Evolutionary conservation across 1,140 invertebrate genomes (phyloP), one percentile per base, ranked within the genome.

Genomic region (Drosophila kohkoa): DNA sequence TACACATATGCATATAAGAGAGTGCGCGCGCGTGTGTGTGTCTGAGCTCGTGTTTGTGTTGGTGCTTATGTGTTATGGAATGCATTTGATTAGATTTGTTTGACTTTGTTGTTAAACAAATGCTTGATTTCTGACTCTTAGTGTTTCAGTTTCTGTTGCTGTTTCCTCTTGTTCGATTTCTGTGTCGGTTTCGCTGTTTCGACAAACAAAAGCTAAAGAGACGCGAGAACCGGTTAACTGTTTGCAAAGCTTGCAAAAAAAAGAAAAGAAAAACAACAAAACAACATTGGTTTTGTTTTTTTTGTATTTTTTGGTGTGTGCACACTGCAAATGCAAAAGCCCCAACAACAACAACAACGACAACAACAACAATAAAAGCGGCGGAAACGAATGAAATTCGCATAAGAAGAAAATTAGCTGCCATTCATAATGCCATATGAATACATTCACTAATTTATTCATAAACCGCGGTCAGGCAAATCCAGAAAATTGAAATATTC

Each of bases 1-100:
- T 25, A 25, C 35, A 10, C 30, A 32, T 25, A n/a, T 41, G 13
- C 32, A 15, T 62, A 51, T 43, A 43, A 41, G 25, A 38, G 16
- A 38, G 67, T 48, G 71, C 13, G 35, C 15, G 68, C 30, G 57
- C 51, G 43, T 52, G 38, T 63, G 35, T 65, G 60, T 45, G 38
- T 59, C n/a, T 46, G 43, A 32, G 38, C 30, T 38, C 46, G 41
- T 16, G 20, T 43, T 38, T 41, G 58, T 16, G 25, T 58, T 25
- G 20, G 20, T 25, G 20, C 20, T 25, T 25, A 25, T 15, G 32
- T 32, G 28, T 59, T 20, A 38, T 35, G 69, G 64, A 77, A 66
- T 85, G 82, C 82, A 85, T 81, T 82, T 79, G 79, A 78, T 81
- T 86, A 78, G 71, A 87, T 75, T 80, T 81, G 73, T 74, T 86